phyloP scores from a whole-genome alignment of 2,888 invertebrate species.

The Tipula vernalis region DNA sequence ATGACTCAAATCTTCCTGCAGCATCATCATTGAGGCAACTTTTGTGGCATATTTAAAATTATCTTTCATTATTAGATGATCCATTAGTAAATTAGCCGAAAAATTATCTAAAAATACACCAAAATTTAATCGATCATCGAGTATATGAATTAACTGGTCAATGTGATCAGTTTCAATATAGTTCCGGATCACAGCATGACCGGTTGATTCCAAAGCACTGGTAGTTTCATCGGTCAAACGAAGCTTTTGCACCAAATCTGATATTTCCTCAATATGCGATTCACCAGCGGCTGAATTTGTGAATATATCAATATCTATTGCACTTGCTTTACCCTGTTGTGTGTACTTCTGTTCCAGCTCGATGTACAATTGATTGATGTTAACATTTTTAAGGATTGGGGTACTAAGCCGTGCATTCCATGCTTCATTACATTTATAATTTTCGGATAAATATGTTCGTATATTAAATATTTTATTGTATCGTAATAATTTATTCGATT shows the following conservation, averaged over 20 bases:
- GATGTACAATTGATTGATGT: conserved; percentile 53
- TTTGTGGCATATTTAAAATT: conserved; percentile 61
- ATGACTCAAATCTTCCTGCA: conserved; percentile 76
- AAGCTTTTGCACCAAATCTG: conserved; percentile 57
- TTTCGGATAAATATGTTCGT: conserved; percentile 52
- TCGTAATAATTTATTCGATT: neutral
- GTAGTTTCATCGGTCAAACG: conserved; percentile 58
- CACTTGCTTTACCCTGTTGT: conserved; percentile 48
- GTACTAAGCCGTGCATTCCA: conserved; percentile 54
- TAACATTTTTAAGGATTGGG: conserved; percentile 48
- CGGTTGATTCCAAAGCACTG: conserved; percentile 63
- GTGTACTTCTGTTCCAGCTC: conserved; percentile 55
- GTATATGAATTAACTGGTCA: conserved; percentile 52
- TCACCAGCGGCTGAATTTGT: conserved; percentile 50
- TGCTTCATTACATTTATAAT: conserved; percentile 55
- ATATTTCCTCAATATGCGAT: conserved; percentile 52
- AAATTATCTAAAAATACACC: conserved; percentile 84
- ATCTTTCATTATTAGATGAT: conserved; percentile 56
- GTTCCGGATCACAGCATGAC: conserved; percentile 63
- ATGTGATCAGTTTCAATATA: conserved; percentile 34
- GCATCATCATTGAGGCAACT: conserved; percentile 66
- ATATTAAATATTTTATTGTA: neutral
- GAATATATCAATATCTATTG: conserved; percentile 74
- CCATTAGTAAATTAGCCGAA: conserved; percentile 65
- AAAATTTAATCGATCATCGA: conserved; percentile 73